Base-by-base conservation (phyloP, 92 coral and sea anemone species). In the Bergia sp. region DNA sequence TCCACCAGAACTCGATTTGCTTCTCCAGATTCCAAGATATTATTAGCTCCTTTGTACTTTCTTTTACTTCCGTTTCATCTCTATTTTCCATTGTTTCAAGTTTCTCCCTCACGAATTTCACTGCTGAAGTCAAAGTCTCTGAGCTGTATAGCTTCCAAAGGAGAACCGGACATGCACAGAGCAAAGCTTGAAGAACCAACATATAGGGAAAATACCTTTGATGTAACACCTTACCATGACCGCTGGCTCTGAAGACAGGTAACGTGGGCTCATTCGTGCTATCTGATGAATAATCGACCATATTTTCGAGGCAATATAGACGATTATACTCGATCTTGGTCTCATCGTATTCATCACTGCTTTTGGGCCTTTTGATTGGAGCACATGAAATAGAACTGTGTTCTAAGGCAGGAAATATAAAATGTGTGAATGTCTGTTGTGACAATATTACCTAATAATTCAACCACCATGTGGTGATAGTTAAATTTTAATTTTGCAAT, bases 1-100 rank as follows among this genome's bases (percentile, higher is more conserved):
- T 89, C 41, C 81, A 88, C 98, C 98, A 95, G 6, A 49, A 21
- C 23, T 86, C 77, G 53, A 93, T 85, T 79, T 93, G 94, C 37
- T 58, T 69, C 64, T 89, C 84, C 11, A 95, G 86, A 73, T 93
- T 90, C 38, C 86, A 88, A 6, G 86, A 79, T 12, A 74, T 76
- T 41, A 86, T 23, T 53, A 71, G 92, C 29, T 57, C 82, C 15
- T 61, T 49, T 3, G 18, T 45, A 66, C 29, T 47, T 38, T 81
- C 69, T 9, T n/a, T 81, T 12, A 1, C 37, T 72, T 42, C 43
- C 2, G 23, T 67, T 21, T 61, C 73, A 11, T 18, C 79, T 76
- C 37, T 29, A 47, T 74, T 61, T 42, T 38, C 21, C 43, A 87
- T 29, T 16, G 81, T 85, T 44, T 75, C 49, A 23, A 92, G 86